phyloP scores from a whole-genome alignment of 2,797 vertebrate genomes.

The Champsocephalus esox region DNA sequence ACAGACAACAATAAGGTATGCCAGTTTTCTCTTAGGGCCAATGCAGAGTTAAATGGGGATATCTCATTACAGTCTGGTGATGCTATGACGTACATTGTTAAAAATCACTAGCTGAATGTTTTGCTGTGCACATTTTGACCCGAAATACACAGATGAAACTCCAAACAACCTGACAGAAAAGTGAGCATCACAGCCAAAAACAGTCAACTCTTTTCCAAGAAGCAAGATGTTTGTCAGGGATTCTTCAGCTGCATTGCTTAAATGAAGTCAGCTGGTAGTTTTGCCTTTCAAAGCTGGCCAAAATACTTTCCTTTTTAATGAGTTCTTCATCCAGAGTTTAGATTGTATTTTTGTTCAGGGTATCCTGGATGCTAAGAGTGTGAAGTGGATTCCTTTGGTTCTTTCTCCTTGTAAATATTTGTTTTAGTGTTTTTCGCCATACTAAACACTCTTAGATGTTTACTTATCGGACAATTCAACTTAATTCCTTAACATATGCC shows the following conservation, averaged over 20 bases:
- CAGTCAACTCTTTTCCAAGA: slow-evolving; percentile 39
- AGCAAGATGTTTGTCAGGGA: slow-evolving; percentile 45
- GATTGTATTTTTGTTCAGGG: neutral
- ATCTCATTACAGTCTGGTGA: slow-evolving; percentile 5
- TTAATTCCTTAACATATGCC: neutral
- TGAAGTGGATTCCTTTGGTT: neutral
- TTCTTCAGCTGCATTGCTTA: slow-evolving; percentile 19
- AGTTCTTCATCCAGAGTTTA: neutral
- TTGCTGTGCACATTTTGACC: slow-evolving; percentile 42
- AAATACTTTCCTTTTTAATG: slow-evolving; percentile 4
- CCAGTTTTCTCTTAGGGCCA: slow-evolving; percentile 18
- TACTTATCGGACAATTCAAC: neutral
- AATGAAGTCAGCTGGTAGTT: slow-evolving; percentile 34
- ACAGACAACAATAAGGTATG: slow-evolving; percentile 5
- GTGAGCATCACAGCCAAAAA: slow-evolving; percentile 30
- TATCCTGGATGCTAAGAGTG: neutral
- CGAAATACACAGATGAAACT: slow-evolving; percentile 37
- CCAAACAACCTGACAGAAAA: slow-evolving; percentile 45
- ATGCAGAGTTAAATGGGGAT: slow-evolving; percentile 11
- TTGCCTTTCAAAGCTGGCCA: neutral
- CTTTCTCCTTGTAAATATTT: neutral
- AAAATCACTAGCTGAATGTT: slow-evolving; percentile 42
- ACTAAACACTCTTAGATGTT: slow-evolving; percentile 2
- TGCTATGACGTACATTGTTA: slow-evolving; percentile 33
- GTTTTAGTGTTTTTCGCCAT: neutral